Evolutionary conservation across 2,113 vertebrate species (phyloP), one percentile per base, ranked within the genome.

Genomic region (Willisornis vidua): DNA sequence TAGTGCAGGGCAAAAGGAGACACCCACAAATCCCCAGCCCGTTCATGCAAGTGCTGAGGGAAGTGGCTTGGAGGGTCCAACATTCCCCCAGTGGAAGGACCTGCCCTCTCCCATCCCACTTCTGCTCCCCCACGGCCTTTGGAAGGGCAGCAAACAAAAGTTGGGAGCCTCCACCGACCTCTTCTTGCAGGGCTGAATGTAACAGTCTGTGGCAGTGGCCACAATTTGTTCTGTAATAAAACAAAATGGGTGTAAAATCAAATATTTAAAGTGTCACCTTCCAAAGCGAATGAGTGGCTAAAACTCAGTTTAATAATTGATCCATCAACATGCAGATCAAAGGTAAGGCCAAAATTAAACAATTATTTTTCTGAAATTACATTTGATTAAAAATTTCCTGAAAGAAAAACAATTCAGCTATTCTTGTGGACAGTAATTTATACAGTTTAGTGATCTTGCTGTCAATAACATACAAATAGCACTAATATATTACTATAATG

Each of bases 401-500:
- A 98, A 98, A 97, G 97, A 66, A 98, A 97, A 98, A 95, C 97
- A 98, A 97, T 98, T 97, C 97, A 97, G 95, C 95, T 95, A 97
- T 98, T 97, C 97, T 97, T 95, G 96, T 97, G 95, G 97, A 91
- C 84, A 96, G 97, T 97, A 97, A 98, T 98, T 98, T 98, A 97
- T 98, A 97, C 95, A 97, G 98, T 96, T 98, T 98, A 98, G 97
- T 96, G 97, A 98, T 98, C 97, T 97, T 58, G 97, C 98, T 98
- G 98, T 98, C 98, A 98, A 98, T 98, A 98, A 97, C 87, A 97
- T 93, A 98, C 97, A 98, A 98, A 98, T 97, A 98, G 97, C 97
- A 94, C 94, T 98, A 98, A 98, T 98, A 98, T 98, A 98, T 98
- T 98, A 98, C 97, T 97, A 96, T 98, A 98, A 98, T 98, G 98